A percentile compares a stretch with the other conserved stretches of the same genome.
Evolutionary conservation across 2,888 invertebrate species (phyloP).

Genomic region (Barypeithes pellucidus): DNA sequence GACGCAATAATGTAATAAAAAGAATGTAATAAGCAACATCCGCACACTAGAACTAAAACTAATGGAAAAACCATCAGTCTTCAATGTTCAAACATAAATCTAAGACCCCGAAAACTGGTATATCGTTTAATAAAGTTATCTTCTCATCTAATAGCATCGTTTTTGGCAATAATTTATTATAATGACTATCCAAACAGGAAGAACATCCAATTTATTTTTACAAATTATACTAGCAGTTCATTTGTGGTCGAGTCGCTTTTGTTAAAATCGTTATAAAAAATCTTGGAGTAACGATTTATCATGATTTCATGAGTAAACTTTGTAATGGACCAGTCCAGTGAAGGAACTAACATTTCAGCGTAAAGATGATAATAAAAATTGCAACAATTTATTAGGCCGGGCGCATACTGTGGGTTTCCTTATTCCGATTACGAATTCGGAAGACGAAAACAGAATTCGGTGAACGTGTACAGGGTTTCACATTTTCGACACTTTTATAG

Average conservation of each 20-base stretch:
- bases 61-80: conserved; percentile 18
- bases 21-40: conserved; percentile 9
- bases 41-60: conserved; percentile 4
- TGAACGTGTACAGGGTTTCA: no score
- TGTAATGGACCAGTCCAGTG: no score
- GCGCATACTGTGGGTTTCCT: no score
- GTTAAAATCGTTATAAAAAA: not conserved
- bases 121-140: conserved; percentile 13
- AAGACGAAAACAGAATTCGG: no score
- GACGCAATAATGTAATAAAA: conserved; percentile 14
- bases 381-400: no score
- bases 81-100: conserved; percentile 5
- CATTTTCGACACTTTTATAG: no score
- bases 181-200: conserved; percentile 24
- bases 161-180: conserved; percentile 28
- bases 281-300: not conserved
- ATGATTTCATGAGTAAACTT: not conserved
- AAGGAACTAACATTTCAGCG: not conserved
- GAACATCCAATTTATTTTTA: conserved; percentile 10
- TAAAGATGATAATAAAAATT: no score
- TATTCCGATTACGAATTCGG: no score
- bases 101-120: conserved; percentile 2
- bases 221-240: conserved; percentile 7
- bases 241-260: conserved; percentile 8
- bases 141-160: conserved; percentile 4